Evolutionary conservation across 2,888 invertebrate genomes (phyloP).

Genomic region (Zygogramma bicolorata): DNA sequence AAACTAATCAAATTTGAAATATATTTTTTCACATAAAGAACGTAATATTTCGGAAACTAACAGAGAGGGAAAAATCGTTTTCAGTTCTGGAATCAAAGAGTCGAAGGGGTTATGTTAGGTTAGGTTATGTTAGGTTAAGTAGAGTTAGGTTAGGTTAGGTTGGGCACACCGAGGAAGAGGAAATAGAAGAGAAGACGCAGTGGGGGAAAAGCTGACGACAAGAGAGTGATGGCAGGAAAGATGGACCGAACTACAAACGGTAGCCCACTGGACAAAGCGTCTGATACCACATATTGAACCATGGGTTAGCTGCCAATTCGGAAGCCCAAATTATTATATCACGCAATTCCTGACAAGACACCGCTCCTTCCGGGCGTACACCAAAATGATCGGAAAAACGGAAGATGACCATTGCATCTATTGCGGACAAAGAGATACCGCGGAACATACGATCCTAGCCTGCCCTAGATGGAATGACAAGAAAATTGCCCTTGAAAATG

Average conservation of each 20-base stretch:
- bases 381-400: slow-evolving; percentile 22
- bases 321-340: neutral
- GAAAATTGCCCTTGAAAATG: too few species aligned
- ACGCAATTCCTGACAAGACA: neutral
- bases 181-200: neutral
- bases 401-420: slow-evolving; percentile 16
- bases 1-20: too few species aligned
- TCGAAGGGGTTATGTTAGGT: too few species aligned
- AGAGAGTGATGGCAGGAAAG: neutral
- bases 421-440: too few species aligned
- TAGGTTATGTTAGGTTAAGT: too few species aligned
- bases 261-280: neutral
- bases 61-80: too few species aligned
- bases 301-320: neutral
- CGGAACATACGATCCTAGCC: too few species aligned
- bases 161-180: neutral
- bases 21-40: too few species aligned
- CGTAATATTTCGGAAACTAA: too few species aligned
- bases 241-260: neutral
- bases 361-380: slow-evolving; percentile 12
- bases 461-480: too few species aligned
- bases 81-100: too few species aligned
- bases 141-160: too few species aligned
- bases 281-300: neutral
- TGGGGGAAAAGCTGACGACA: neutral